Base-by-base conservation (phyloP, 2,888 invertebrate genomes). In the Yponomeuta cagnagella region DNA sequence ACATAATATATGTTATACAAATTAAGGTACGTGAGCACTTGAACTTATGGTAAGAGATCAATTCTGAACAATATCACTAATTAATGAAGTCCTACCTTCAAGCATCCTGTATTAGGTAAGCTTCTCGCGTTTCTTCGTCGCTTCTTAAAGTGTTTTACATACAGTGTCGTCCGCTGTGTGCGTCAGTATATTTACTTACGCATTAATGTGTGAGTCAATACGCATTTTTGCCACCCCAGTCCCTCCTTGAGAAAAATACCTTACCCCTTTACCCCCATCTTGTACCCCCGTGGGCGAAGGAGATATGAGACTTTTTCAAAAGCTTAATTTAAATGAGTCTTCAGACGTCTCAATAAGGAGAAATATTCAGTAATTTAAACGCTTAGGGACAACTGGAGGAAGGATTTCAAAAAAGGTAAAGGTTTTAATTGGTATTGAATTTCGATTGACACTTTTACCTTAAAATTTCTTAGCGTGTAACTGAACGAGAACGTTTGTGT, bases 81-180 rank as follows among this genome's bases (percentile, higher is more conserved):
- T 58, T 58, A 58, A 58, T 5, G 15, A 15, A 12, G 15, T 52
- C 23, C 12, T 3, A 15, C 30, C 37, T 48, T 10, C 6, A 30
- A 77, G 77, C 92, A 88, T 77, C 87, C 90, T 88, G 84, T 92
- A 86, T 69, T 75, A 78, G 79, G 78, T 89, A 90, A 91, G 92
- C 90, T 88, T 86, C 91, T 92, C 90, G 90, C 90, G 89, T 92
- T 92, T 92, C 92, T 92, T 92, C 91, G 88, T 80, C 88, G 90
- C 90, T 91, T 92, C 91, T 92, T 92, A 91, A 91, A 92, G 90
- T 90, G 90, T 92, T 91, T 92, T 91, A 91, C 92, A 91, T 91
- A 92, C 90, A 92, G 72, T 67, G 69, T 79, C 81, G 78, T 72
- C 73, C 70, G 73, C 78, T 88, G 91, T 91, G 91, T 90, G 90